Evolutionary conservation across 1,140 invertebrate genomes (phyloP).

Genomic region (Epicauta chinensis): DNA sequence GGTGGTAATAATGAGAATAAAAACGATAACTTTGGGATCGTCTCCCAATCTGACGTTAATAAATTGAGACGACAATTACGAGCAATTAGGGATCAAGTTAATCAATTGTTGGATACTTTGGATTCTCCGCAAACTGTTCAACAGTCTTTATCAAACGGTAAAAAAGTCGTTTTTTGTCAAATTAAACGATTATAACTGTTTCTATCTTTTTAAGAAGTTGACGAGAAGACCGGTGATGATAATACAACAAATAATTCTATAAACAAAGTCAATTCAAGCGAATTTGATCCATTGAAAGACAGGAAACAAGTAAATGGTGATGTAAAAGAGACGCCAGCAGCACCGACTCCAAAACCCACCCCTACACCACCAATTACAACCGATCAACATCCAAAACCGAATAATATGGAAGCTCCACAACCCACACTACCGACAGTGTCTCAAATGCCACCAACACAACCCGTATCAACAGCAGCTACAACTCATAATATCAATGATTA

Average conservation of each 20-base stretch:
- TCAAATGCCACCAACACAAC: conserved; percentile 16
- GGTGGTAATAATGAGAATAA: conserved; percentile 35
- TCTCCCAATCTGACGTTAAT: conserved; percentile 41
- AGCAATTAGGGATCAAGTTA: conserved; percentile 55
- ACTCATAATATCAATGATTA: conserved; percentile 27
- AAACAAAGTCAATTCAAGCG: conserved; percentile 40
- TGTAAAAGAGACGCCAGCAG: conserved; percentile 27
- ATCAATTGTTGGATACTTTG: conserved; percentile 51
- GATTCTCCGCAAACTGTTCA: conserved; percentile 30
- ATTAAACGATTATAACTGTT: not conserved
- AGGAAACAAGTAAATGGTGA: conserved; percentile 30
- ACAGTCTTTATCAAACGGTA: not conserved
- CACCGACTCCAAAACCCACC: conserved; percentile 20
- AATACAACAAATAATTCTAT: conserved; percentile 19
- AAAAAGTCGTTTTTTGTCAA: not conserved
- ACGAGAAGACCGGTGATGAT: conserved; percentile 18
- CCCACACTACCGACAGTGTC: conserved; percentile 27
- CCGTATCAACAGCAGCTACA: conserved; percentile 13
- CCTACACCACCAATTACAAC: conserved; percentile 18
- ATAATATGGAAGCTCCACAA: conserved; percentile 21
- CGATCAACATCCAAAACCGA: conserved; percentile 5
- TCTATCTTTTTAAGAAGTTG: conserved; percentile 6
- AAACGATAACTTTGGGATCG: conserved; percentile 19
- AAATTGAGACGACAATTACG: conserved; percentile 52
- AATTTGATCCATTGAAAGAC: conserved; percentile 43